phyloP scores from a whole-genome alignment of 2,888 invertebrate species.

The Imbricaverruca yamaguchii region DNA sequence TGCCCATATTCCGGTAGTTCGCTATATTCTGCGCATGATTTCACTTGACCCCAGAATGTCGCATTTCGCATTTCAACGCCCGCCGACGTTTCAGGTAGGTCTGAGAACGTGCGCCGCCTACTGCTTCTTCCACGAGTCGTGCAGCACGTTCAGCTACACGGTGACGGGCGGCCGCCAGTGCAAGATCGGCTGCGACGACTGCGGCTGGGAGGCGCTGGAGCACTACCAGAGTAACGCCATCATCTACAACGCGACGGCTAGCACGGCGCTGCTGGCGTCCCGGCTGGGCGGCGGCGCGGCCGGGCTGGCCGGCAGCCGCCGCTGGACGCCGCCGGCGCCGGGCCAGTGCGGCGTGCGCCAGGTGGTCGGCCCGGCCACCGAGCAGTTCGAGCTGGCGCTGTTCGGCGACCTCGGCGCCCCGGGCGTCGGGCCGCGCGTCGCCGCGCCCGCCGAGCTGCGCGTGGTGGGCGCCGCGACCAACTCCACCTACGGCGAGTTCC shows the following conservation, averaged over 20 bases:
- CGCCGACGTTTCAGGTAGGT: not conserved
- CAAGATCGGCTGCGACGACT: slow-evolving; percentile 4
- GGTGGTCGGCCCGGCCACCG: not conserved
- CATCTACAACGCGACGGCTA: not conserved
- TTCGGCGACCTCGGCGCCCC: not conserved
- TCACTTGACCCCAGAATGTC: too few species aligned
- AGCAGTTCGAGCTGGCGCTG: not conserved
- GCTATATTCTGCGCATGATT: too few species aligned
- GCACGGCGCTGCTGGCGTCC: not conserved
- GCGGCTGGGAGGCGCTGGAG: not conserved
- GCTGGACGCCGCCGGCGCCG: not conserved
- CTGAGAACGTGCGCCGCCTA: not conserved
- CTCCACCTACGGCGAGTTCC: not conserved
- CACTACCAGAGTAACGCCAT: not conserved
- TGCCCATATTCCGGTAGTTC: too few species aligned
- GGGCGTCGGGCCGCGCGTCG: not conserved
- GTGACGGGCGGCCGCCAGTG: not conserved
- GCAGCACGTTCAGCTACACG: not conserved
- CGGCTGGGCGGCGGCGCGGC: too few species aligned
- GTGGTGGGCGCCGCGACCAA: not conserved
- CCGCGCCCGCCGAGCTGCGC: not conserved
- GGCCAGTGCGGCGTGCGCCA: not conserved
- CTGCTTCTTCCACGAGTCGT: slow-evolving; percentile 12
- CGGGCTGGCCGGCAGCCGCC: not conserved
- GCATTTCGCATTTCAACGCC: too few species aligned